Evolutionary conservation across 2,888 invertebrate genomes (phyloP).

Genomic region (Siphlonurus alternatus): DNA sequence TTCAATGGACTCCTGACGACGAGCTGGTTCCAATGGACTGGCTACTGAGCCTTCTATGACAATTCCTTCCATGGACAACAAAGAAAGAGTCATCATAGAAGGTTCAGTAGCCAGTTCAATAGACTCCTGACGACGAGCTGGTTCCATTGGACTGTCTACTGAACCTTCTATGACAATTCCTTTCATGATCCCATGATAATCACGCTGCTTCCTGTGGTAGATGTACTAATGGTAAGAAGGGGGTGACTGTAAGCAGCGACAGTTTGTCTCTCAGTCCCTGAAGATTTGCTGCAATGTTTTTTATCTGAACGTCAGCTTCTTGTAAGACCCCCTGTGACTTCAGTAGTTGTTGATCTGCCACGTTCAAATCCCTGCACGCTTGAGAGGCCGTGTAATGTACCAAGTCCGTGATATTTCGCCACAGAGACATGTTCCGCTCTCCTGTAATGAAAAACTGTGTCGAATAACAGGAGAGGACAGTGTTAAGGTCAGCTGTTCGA

Average conservation of each 20-base stretch:
- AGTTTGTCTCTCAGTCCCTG: neutral
- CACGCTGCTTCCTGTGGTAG: neutral
- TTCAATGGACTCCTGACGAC: no score
- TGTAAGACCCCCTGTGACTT: conserved; percentile 11
- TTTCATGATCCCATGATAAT: no score
- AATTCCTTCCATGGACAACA: no score
- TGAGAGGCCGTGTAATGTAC: conserved; percentile 8
- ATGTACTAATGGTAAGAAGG: neutral
- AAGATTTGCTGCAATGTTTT: neutral
- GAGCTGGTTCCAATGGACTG: no score
- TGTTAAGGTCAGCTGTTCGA: neutral
- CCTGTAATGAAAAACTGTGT: conserved; percentile 9
- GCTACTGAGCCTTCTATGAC: no score
- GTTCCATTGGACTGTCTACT: no score
- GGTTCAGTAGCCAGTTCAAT: no score
- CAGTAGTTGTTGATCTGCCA: conserved; percentile 14
- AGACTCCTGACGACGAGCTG: no score
- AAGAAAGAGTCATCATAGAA: no score
- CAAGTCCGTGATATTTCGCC: conserved; percentile 12
- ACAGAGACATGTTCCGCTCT: conserved; percentile 14
- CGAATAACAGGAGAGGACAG: neutral
- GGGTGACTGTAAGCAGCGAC: neutral
- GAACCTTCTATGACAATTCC: no score
- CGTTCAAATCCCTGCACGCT: conserved; percentile 11
- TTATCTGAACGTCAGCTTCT: neutral